Evolutionary conservation across 2,888 invertebrate species (phyloP), one percentile per base, ranked within the genome.

Genomic region (Latrodectus elegans): DNA sequence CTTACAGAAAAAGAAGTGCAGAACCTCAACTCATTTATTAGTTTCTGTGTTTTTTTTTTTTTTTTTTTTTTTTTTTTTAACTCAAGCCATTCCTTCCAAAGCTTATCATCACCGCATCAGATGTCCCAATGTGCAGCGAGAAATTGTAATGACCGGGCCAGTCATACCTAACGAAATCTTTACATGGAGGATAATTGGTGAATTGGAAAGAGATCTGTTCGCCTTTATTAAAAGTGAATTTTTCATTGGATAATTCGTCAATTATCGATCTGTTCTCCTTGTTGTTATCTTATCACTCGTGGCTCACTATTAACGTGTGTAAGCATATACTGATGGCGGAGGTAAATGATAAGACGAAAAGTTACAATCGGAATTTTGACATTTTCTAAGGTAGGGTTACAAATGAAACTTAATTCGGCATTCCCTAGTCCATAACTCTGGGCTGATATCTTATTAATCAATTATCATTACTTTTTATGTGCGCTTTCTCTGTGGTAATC

Each of bases 171-270:
- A 84, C 84, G 80, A 85, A 85, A 85, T 68, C 80, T 80, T 76
- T 80, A 71, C 68, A 64, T 38, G 65, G 52, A 65, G 71, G 76
- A 75, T 83, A 55, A 76, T 55, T 12, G 74, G 38, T 51, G 68
- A 67, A 52, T 17, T 65, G 22, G 17, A 15, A 71, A 51, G 22
- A 53, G 17, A 64, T 70, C 26, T 74, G 26, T 73, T 68, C 65
- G 38, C 51, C 60, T 53, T 81, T 53, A 79, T 85, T 79, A 77
- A 77, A 86, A 86, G 76, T 86, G 77, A 86, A 86, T 86, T 81
- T 81, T 86, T 81, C 81, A 77, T 86, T 86, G 86, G 71, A 86
- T 86, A 86, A 86, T 86, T 86, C 72, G 86, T 71, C 81, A 86
- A 86, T 86, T 81, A 81, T 53, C 65, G 77, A 67, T 52, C 60